Evolutionary conservation across 53 echinoderm and acorn worm genomes (phyloP).

Genomic region (Hippasteria phrygiana): DNA sequence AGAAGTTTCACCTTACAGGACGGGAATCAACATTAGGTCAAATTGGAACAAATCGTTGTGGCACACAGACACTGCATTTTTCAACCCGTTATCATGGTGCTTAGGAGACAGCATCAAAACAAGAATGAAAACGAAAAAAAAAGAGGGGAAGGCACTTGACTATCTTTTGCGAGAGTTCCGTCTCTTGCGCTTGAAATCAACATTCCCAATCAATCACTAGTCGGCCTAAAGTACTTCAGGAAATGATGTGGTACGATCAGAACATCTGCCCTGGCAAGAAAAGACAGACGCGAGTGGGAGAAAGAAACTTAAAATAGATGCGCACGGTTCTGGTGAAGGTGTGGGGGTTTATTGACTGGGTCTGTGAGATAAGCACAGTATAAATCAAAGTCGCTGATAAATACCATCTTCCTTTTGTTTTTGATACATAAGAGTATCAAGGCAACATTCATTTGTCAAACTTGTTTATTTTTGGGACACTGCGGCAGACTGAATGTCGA

Average conservation of each 20-base stretch:
- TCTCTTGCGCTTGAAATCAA: slow-evolving; percentile 28
- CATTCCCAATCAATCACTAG: slow-evolving; percentile 28
- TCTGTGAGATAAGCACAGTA: neutral
- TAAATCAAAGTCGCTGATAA: neutral
- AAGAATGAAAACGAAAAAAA: neutral
- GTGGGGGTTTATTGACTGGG: slow-evolving; percentile 23
- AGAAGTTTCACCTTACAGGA: too few relatives aligned
- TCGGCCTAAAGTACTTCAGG: slow-evolving; percentile 2
- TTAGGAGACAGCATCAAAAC: neutral
- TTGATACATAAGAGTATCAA: neutral
- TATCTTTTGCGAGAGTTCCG: neutral
- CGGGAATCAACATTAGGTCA: neutral
- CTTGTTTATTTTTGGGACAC: neutral
- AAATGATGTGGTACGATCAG: slow-evolving; percentile 24
- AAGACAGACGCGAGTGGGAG: neutral
- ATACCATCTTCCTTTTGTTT: neutral
- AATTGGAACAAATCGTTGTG: neutral
- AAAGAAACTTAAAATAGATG: neutral
- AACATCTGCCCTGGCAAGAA: slow-evolving; percentile 30
- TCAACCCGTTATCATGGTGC: neutral
- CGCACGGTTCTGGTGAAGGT: neutral
- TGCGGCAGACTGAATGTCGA: neutral
- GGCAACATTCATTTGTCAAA: neutral
- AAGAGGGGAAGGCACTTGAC: neutral
- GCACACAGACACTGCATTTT: neutral